Base-by-base conservation (phyloP, 2,888 invertebrate genomes). In the Notodonta dromedarius region DNA sequence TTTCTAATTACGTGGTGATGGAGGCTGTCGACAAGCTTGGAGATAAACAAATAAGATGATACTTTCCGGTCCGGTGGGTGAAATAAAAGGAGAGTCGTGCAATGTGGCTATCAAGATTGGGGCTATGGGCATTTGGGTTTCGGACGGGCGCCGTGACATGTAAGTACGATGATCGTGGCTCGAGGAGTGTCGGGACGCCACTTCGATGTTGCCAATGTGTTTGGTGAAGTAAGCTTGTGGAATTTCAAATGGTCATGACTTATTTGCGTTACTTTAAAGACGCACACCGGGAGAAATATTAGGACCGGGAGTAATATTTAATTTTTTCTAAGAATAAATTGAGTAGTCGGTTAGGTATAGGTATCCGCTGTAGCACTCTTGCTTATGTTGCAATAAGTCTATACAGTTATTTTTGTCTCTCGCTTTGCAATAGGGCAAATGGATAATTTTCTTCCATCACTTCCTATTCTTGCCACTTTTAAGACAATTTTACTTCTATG, bases 31-130 rank as follows among this genome's bases (percentile, higher is more conserved):
- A 88, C 90, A 86, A 82, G 82, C 79, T 79, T 67, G 51, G 84
- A 91, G 91, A 92, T 91, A 91, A 92, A 91, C 89, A 89, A 90
- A 90, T 89, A 88, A 89, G 88, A 88, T 78, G 89, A 89, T 84
- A 85, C 85, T 87, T 88, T 88, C 89, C 87, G 87, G 86, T 86
- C 80, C 63, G 68, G 69, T 69, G 65, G 59, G 73, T 67, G 66
- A 72, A 69, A 69, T 69, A 71, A 74, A 77, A 76, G 69, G 73
- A 79, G 76, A 76, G 75, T 73, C 73, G 67, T 71, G 74, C 75
- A 74, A 78, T 72, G 79, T 35, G 32, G 52, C 52, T 79, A 83
- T 83, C 82, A 74, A 76, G 82, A 82, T 81, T 72, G 72, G 71
- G 73, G 76, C 71, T 76, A 67, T 75, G 77, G 71, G 76, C 72